A percentile compares a stretch with the other conserved stretches of the same genome.
phyloP scores from a whole-genome alignment of 2,113 vertebrate species.

The Muntiacus muntjak region DNA sequence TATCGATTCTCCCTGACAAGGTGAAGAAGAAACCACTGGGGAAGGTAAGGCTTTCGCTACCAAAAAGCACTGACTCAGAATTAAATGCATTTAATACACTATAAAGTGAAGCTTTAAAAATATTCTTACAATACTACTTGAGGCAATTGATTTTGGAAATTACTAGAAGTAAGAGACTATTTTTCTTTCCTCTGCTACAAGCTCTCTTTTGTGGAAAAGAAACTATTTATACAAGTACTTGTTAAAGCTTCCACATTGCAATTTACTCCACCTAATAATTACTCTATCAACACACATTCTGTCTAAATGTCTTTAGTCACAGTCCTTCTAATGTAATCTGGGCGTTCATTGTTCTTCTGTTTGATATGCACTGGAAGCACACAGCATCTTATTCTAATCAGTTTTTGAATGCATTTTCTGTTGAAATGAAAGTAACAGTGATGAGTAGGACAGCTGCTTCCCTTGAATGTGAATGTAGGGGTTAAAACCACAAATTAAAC shows the following conservation, averaged over 20 bases:
- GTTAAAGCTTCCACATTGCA: conserved; percentile 48
- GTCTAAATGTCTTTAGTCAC: conserved; percentile 47
- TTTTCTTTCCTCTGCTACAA: background rate
- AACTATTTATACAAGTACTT: conserved; percentile 56
- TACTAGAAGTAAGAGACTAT: conserved; percentile 2
- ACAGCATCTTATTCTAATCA: conserved; percentile 32
- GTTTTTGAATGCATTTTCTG: conserved; percentile 58
- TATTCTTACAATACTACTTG: conserved; percentile 10
- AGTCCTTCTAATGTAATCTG: background rate
- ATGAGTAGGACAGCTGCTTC: conserved; percentile 58
- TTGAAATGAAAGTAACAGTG: conserved; percentile 34
- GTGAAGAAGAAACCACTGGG: conserved; percentile 20
- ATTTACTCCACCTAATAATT: conserved; percentile 70
- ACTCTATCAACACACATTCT: conserved; percentile 62
- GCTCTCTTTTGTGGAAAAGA: conserved; percentile 53
- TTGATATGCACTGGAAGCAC: conserved; percentile 38
- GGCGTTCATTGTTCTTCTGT: conserved; percentile 50
- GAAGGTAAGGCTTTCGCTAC: conserved; percentile 50
- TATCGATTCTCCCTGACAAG: conserved; percentile 50
- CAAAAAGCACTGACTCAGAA: conserved; percentile 25
- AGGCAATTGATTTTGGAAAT: conserved; percentile 37
- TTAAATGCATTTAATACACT: background rate
- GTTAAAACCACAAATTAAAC: conserved; percentile 49
- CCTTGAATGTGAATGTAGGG: background rate
- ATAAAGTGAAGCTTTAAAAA: conserved; percentile 6